Evolutionary conservation across 1,140 invertebrate genomes (phyloP).

Genomic region (Oedothorax gibbosus): DNA sequence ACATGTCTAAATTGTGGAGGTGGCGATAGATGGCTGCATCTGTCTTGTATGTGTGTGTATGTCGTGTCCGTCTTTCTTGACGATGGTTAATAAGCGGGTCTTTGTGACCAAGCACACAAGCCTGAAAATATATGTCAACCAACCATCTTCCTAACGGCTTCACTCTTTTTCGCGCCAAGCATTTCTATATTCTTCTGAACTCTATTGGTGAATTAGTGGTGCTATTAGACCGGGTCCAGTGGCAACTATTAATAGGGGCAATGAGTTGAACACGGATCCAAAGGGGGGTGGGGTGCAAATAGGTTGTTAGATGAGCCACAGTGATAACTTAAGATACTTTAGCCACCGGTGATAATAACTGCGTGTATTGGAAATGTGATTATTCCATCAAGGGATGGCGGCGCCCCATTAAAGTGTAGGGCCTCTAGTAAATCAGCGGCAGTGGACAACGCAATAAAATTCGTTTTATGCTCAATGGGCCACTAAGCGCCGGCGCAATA

Average conservation of each 20-base stretch:
- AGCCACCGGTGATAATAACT: conserved; percentile 50
- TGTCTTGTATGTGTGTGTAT: no score
- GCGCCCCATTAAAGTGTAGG: conserved; percentile 47
- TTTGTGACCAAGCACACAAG: no score
- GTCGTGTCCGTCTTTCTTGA: no score
- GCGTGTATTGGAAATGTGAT: conserved; percentile 58
- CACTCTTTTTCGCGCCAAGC: no score
- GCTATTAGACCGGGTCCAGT: conserved; percentile 47
- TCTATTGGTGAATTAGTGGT: conserved; percentile 33
- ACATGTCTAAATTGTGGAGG: no score
- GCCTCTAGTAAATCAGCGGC: conserved; percentile 50
- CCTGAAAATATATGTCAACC: no score
- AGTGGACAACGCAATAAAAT: conserved; percentile 54
- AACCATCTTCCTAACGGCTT: no score
- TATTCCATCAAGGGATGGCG: conserved; percentile 53
- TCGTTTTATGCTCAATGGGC: conserved; percentile 40
- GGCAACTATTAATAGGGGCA: conserved; percentile 49
- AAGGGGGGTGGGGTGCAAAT: conserved; percentile 5
- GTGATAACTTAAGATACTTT: conserved; percentile 52
- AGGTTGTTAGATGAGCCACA: conserved; percentile 44
- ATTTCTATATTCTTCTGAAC: no score
- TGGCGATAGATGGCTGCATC: no score
- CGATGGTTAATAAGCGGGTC: no score
- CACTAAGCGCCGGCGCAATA: conserved; percentile 28
- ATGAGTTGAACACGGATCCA: conserved; percentile 50